Base-by-base conservation (phyloP, 2,888 invertebrate genomes). In the Phalera bucephala region DNA sequence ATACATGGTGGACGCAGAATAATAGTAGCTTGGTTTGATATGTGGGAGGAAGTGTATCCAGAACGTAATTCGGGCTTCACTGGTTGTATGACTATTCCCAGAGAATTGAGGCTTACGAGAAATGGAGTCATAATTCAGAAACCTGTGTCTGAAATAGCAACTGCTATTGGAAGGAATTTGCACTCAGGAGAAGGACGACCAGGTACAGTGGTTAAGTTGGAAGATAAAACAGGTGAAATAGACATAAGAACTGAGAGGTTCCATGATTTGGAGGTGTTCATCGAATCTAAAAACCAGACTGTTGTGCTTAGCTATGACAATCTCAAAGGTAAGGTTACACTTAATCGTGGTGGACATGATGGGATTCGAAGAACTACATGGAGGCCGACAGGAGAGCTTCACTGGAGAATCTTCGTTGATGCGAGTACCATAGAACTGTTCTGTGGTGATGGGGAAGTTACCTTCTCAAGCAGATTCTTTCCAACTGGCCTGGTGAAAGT, bases 41-140 rank as follows among this genome's bases (percentile, higher is more conserved):
- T 82, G 83, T 90, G 90, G 90, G 81, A 83, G 2, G 45, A 69
- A 12, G 26, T 39, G 3, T 88, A 87, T 46, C 80, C 85, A 1
- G 87, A 89, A 35, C 60, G 69, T 3, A 22, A 57, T 0, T 74
- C 81, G 34, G 84, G 84, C 1, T 90, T 75, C 46, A 74, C 80
- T n/a, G 90, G 90, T 1, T 71, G 70, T 26, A 75, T 86, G 68
- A 81, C 84, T 2, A 46, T 90, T 2, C 69, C 84, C 0, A 73
- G 90, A 52, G 48, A 45, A 28, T 48, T 90, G n/a, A 48, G 43
- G 0, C 45, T 90, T 0, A 51, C 65, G 0, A 22, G 46, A 35
- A 50, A 79, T 15, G 58, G 64, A 1, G 52, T 22, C 9, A 37
- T 87, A 1, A 26, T 75, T 3, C 87, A 87, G 42, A 71, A 57